Evolutionary conservation across 2,888 invertebrate species (phyloP), one percentile per base, ranked within the genome.

Genomic region (Eupithecia pulchellata): DNA sequence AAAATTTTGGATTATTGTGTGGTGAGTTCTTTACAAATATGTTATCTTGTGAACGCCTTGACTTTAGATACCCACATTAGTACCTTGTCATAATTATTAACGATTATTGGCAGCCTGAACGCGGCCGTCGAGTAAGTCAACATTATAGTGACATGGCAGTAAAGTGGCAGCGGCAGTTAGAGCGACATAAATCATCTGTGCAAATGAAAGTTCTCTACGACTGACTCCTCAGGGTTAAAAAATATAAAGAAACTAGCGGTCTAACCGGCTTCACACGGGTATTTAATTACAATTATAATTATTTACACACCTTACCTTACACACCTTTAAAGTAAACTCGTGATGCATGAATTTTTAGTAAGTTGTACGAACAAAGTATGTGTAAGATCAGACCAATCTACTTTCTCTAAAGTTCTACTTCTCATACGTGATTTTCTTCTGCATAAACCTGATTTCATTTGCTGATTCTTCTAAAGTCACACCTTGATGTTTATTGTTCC

Each of bases 261-360:
- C n/a, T n/a, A n/a, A n/a, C n/a, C n/a, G n/a, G n/a, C n/a, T n/a
- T n/a, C n/a, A n/a, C n/a, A n/a, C n/a, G n/a, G n/a, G n/a, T n/a
- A n/a, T n/a, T n/a, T n/a, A n/a, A n/a, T n/a, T n/a, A n/a, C n/a
- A n/a, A n/a, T n/a, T n/a, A n/a, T n/a, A n/a, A n/a, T n/a, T n/a
- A n/a, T n/a, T n/a, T n/a, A n/a, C n/a, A n/a, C n/a, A n/a, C n/a
- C n/a, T n/a, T n/a, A n/a, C n/a, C n/a, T n/a, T n/a, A n/a, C n/a
- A n/a, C n/a, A n/a, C n/a, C n/a, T 64, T 29, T 29, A 27, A 27
- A 63, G 47, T 60, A 36, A 39, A 39, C 6, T 13, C 34, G 66
- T 75, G 79, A 72, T 82, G 82, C 86, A 82, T 82, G 81, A 78
- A 82, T 82, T 86, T 86, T 86, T 86, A 86, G 89, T 90, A 88